Conservation (phyloP, 2,797 vertebrate species). For the Chaetodon trifasciatus region DNA sequence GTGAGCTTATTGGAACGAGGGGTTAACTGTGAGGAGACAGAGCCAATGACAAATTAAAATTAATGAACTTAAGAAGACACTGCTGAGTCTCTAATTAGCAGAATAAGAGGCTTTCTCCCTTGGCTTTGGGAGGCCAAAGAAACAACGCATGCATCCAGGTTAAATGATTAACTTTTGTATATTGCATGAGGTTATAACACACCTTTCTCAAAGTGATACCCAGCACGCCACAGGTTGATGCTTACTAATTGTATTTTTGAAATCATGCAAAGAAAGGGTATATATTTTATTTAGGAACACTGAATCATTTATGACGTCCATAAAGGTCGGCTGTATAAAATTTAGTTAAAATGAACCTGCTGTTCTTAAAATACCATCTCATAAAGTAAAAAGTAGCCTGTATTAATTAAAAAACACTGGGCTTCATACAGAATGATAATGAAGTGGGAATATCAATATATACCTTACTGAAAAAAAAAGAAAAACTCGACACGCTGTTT, state of each 20-base stretch:
- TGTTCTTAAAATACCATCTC: constrained; percentile 57
- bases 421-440: constrained; percentile 51
- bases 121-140: constrained; percentile 35
- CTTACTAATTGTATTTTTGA: constrained; percentile 63
- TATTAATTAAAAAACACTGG: constrained; percentile 58
- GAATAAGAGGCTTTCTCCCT: constrained; percentile 63
- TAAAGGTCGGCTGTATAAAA: constrained; percentile 54
- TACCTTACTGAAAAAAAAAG: constrained; percentile 19
- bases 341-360: constrained; percentile 48
- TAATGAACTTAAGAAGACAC: constrained; percentile 71
- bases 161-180: constrained; percentile 69
- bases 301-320: constrained; percentile 70
- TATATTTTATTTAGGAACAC: constrained; percentile 68
- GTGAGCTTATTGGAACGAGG: constrained; percentile 42
- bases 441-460: constrained; percentile 41
- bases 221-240: constrained; percentile 51
- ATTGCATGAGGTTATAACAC: constrained; percentile 65
- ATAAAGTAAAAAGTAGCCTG: constrained; percentile 27
- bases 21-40: constrained; percentile 53
- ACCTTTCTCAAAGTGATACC: constrained; percentile 42
- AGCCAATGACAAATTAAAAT: constrained; percentile 70
- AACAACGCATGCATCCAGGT: constrained; percentile 69
- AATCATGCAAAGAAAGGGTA: constrained; percentile 32
- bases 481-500: constrained; percentile 14
- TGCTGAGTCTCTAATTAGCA: constrained; percentile 71